Percentiles rank a stretch among this genome's conserved stretches.
Conservation (phyloP, 2,888 invertebrate species). For the Gerris lacustris region DNA sequence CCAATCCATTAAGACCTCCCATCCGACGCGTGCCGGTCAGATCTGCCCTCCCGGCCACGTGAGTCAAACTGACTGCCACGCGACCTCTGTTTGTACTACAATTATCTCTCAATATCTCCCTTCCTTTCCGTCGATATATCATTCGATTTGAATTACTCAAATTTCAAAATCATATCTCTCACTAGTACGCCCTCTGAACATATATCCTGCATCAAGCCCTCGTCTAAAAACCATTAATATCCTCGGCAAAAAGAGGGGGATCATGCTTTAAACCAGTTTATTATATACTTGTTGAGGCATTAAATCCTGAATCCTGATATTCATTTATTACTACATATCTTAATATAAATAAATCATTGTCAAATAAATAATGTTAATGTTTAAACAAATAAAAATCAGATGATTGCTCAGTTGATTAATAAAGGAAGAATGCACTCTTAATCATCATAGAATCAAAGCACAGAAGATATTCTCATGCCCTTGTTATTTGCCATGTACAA, state of each 20-base stretch:
- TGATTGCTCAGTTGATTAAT: too few species aligned
- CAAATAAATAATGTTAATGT: too few species aligned
- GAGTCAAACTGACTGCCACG: not conserved
- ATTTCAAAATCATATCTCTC: not conserved
- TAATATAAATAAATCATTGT: too few species aligned
- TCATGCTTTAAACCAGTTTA: not conserved
- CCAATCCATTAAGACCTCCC: not conserved
- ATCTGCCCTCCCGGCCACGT: not conserved
- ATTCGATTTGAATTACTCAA: conserved; percentile 5
- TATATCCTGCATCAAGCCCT: not conserved
- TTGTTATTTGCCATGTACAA: too few species aligned
- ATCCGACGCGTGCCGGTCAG: not conserved
- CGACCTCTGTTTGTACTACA: conserved; percentile 1
- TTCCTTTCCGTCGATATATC: not conserved
- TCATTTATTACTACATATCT: not conserved
- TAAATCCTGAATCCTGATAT: not conserved
- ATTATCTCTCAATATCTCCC: conserved; percentile 5
- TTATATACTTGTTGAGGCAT: not conserved
- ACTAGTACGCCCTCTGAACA: not conserved
- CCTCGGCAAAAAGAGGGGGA: not conserved
- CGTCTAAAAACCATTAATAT: not conserved
- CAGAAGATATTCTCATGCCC: too few species aligned
- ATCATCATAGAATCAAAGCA: too few species aligned
- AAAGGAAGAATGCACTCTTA: too few species aligned
- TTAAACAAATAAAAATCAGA: too few species aligned